Evolutionary conservation across 2,113 vertebrate species (phyloP).

Genomic region (Anguilla rostrata): DNA sequence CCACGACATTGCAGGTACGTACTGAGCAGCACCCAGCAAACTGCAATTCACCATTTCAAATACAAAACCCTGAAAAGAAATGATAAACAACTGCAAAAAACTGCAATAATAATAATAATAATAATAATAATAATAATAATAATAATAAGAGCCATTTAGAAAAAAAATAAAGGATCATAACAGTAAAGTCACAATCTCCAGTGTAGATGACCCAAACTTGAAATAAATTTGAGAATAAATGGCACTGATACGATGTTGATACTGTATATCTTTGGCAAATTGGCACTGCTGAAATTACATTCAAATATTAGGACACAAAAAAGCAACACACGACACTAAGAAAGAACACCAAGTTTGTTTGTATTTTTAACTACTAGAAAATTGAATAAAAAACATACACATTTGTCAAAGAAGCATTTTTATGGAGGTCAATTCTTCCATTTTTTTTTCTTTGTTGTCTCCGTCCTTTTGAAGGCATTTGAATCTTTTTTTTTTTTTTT

Average conservation of each 20-base stretch:
- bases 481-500: slow-evolving; percentile 58
- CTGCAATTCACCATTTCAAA: slow-evolving; percentile 89
- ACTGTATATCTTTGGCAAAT: slow-evolving; percentile 99
- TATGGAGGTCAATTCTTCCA: slow-evolving; percentile 59
- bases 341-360: slow-evolving; percentile 92
- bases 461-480: slow-evolving; percentile 82
- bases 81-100: slow-evolving; percentile 10
- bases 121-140: slow-evolving; percentile 48
- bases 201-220: slow-evolving; percentile 68
- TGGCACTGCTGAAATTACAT: slow-evolving; percentile 99
- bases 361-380: slow-evolving; percentile 93
- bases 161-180: slow-evolving; percentile 60
- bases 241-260: slow-evolving; percentile 1
- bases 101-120: slow-evolving; percentile 50
- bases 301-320: slow-evolving; percentile 97
- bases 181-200: slow-evolving; percentile 67
- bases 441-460: slow-evolving; percentile 68
- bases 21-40: slow-evolving; percentile 88
- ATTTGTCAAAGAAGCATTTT: slow-evolving; percentile 92
- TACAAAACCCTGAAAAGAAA: slow-evolving; percentile 48
- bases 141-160: slow-evolving; percentile 60
- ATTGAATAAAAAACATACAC: slow-evolving; percentile 99
- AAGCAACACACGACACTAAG: slow-evolving; percentile 83
- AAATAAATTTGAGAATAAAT: slow-evolving; percentile 68
- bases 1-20: slow-evolving; percentile 81